Conservation (phyloP, 2,888 invertebrate species). For the Brachyptera putata region DNA sequence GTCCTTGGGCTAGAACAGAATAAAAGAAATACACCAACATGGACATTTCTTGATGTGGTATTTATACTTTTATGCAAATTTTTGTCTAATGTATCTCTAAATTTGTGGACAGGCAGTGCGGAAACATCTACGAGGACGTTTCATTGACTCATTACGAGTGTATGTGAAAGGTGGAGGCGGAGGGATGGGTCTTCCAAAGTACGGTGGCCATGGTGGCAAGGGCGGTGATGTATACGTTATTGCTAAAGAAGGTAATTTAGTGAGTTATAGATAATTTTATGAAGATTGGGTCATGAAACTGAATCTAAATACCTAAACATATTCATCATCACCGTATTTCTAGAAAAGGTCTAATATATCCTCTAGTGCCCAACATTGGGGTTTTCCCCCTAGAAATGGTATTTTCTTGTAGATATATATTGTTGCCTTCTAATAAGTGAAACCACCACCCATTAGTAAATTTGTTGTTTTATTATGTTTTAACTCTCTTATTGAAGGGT, state of each 20-base stretch:
- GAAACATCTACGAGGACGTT: constrained; percentile 52
- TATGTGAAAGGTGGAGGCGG: constrained; percentile 81
- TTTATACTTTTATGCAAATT: too few species aligned
- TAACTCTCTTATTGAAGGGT: too few species aligned
- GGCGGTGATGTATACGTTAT: constrained; percentile 80
- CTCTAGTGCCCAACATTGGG: too few species aligned
- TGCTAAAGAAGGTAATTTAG: constrained; percentile 54
- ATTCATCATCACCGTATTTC: constrained; percentile 6
- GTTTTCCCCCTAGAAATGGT: too few species aligned
- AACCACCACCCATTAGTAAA: too few species aligned
- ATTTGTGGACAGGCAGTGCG: constrained; percentile 43
- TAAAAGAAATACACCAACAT: too few species aligned
- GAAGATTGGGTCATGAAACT: constrained; percentile 46
- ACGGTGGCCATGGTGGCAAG: constrained; percentile 85
- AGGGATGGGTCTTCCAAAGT: constrained; percentile 70
- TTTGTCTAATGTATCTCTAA: too few species aligned
- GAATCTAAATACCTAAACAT: constrained; percentile 32
- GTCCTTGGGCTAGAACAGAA: too few species aligned
- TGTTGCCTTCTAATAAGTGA: too few species aligned
- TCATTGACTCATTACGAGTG: constrained; percentile 76
- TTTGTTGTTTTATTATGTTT: too few species aligned
- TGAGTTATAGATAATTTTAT: constrained; percentile 48
- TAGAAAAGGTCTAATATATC: neutral
- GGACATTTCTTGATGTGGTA: too few species aligned
- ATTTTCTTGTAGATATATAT: too few species aligned